Evolutionary conservation across 2,888 invertebrate species (phyloP), one percentile per base, ranked within the genome.

Genomic region (Muschampia plurimacula): DNA sequence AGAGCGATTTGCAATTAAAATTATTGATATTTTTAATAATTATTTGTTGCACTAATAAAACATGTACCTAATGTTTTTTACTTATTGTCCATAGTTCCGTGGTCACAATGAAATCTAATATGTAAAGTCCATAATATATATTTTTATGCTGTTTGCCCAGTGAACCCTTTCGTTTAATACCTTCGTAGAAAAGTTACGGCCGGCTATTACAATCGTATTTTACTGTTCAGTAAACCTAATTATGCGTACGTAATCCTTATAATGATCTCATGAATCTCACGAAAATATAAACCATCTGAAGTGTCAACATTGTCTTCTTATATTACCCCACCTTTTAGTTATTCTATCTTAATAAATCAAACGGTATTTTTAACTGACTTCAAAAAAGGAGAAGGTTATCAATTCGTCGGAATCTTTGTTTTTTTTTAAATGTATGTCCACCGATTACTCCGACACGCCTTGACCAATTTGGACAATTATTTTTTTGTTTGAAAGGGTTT

Each of bases 201-300:
- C 55, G 22, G 41, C 36, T 22, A 15, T 69, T 44, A 63, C 52
- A 64, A 52, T 12, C 28, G 28, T 55, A 28, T 52, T 69, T 60
- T 60, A 60, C 36, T 60, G 36, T 60, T 60, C 60, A 36, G 60
- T 60, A 60, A 69, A 64, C 57, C 57, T 70, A 70, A 70, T 66
- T 71, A 66, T 66, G 39, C 36, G 59, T 60, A 36, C 46, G 65
- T 71, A 57, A 67, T 67, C 67, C 67, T 22, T 71, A 65, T 64
- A 65, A 71, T 66, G 32, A 60, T 36, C 66, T 70, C 65, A 70
- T 65, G 57, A 66, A 71, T 71, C 63, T 59, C 32, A 60, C 49
- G 65, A 71, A 71, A 12, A 59, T 60, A 60, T 60, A 66, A 71
- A 71, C 65, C 46, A 39, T 13, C 65, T 66, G 28, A 59, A 71